Base-by-base conservation (phyloP, 2,797 vertebrate genomes). In the Diplodus puntazzo region DNA sequence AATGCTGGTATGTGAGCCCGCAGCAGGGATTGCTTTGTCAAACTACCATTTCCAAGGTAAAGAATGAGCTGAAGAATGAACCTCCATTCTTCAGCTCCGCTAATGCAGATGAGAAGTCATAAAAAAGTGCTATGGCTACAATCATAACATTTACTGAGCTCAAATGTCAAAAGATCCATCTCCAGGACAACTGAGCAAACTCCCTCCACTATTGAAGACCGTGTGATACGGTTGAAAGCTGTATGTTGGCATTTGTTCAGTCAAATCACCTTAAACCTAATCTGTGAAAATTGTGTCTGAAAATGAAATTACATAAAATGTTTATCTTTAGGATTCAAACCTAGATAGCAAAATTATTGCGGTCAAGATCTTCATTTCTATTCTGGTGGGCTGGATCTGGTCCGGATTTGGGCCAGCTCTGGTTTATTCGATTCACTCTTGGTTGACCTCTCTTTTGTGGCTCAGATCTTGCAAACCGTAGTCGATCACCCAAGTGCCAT, bases 81-180 rank as follows among this genome's bases (percentile, higher is more conserved):
- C 45, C 13, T 34, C 11, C 8, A 50, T 18, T 75, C 14, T 59
- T 21, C 25, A 77, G 52, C 45, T 3, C 48, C 25, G 12, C 46
- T 57, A 45, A 49, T 25, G 43, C 11, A 2, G 20, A 67, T 13
- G 1, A 63, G 39, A 64, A 53, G 25, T 57, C 25, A 13, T 53
- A 43, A 73, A 67, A 50, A n/a, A 3, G 57, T 2, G 7, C 12
- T 50, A 16, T 45, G 25, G 27, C 58, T 70, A 20, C 16, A 86
- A 71, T 69, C 58, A 58, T 55, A 70, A 61, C 34, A 75, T 83
- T 71, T 69, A 57, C 70, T 64, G 4, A 65, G 48, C 48, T 39
- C 17, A 48, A 43, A 43, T 59, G 42, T 43, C 39, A 81, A 65
- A 5, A 46, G n/a, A 76, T 50, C 17, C 14, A 52, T 78, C 78